These are phyloP conservation scores for Amniataba percoides DNA, from an alignment of 2,797 vertebrate species.

Conservation along the genomic window DNA sequence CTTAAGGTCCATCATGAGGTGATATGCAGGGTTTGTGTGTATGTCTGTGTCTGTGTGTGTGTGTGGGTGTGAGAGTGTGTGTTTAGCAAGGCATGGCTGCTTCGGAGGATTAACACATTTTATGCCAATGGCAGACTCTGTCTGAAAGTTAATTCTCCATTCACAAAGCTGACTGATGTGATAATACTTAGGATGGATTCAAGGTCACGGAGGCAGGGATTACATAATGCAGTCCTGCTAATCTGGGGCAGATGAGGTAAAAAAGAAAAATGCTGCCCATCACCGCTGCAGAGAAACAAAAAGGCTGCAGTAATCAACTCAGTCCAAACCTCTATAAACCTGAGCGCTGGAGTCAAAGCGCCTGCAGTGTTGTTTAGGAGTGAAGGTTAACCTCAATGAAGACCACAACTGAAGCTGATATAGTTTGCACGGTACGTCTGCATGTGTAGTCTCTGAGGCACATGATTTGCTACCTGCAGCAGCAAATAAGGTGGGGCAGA, in stretches of 20 bases:
- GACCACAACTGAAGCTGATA: conserved; percentile 30
- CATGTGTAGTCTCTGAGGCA: background rate
- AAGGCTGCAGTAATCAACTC: conserved; percentile 33
- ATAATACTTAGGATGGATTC: conserved; percentile 61
- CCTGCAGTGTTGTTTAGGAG: conserved; percentile 9
- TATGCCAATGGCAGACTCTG: conserved; percentile 48
- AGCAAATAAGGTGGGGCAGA: background rate
- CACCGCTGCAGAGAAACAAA: conserved; percentile 34
- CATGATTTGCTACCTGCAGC: background rate
- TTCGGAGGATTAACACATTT: conserved; percentile 78
- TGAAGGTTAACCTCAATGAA: conserved; percentile 48
- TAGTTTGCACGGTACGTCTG: background rate
- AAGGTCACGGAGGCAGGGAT: conserved; percentile 69
- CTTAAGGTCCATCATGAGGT: conserved; percentile 1
- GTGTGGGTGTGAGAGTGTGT: conserved; percentile 29
- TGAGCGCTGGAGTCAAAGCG: conserved; percentile 1
- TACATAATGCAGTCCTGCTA: conserved; percentile 62
- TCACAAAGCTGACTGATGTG: conserved; percentile 75
- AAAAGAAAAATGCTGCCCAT: conserved; percentile 4
- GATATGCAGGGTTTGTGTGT: conserved; percentile 18
- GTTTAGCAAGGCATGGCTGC: conserved; percentile 52
- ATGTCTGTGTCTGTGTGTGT: conserved; percentile 16
- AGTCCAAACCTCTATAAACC: conserved; percentile 21
- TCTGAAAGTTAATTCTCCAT: conserved; percentile 66
- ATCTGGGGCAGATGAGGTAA: conserved; percentile 49